A percentile compares a stretch with the other conserved stretches of the same genome.
These are phyloP conservation scores for Champsocephalus gunnari DNA, from an alignment of 2,797 vertebrate species.

Conservation along the genomic window DNA sequence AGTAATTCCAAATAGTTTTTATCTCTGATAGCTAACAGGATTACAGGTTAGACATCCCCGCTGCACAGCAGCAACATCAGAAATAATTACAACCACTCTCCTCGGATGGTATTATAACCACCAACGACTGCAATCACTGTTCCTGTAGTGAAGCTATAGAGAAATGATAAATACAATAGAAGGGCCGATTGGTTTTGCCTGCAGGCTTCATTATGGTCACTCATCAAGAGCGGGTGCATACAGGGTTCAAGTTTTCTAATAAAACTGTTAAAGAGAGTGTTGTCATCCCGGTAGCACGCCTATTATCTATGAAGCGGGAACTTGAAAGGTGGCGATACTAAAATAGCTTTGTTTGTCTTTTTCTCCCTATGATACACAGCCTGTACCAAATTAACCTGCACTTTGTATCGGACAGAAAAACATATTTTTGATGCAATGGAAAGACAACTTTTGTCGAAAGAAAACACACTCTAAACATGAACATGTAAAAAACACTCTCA, in stretches of 20 bases:
- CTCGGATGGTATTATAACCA: conserved; percentile 27
- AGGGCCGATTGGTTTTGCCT: conserved; percentile 33
- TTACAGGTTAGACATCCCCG: conserved; percentile 44
- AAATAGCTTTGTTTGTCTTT: conserved; percentile 20
- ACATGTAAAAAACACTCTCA: background rate
- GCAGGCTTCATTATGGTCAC: conserved; percentile 26
- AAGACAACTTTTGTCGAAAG: background rate
- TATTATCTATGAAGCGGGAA: conserved; percentile 9
- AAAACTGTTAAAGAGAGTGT: conserved; percentile 22
- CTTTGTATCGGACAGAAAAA: conserved; percentile 4
- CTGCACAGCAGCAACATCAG: conserved; percentile 13
- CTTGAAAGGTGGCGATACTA: background rate
- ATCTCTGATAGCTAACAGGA: conserved; percentile 40
- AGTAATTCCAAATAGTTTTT: conserved; percentile 30
- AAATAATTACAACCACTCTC: conserved; percentile 41
- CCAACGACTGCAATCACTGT: conserved; percentile 18
- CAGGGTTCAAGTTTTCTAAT: conserved; percentile 43
- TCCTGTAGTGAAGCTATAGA: conserved; percentile 28
- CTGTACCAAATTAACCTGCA: background rate
- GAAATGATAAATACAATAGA: conserved; percentile 40
- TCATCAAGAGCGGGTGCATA: conserved; percentile 17
- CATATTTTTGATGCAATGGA: background rate
- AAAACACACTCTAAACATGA: background rate
- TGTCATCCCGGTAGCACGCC: background rate
- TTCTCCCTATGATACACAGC: conserved; percentile 3